Conservation (phyloP, 2,113 vertebrate genomes). For the Paradisaea rubra region DNA sequence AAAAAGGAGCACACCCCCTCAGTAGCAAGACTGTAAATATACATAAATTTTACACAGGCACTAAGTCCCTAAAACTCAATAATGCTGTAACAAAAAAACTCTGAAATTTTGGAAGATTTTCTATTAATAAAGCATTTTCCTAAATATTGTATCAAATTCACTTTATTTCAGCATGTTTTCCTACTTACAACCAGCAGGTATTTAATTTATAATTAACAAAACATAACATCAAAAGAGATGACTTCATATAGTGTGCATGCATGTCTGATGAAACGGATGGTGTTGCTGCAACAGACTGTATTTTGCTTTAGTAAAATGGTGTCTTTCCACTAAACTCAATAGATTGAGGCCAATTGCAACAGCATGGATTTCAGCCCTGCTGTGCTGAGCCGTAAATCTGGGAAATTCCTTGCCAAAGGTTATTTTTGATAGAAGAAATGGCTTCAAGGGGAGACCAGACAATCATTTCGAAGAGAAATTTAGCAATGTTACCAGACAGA, state of each 20-base stretch:
- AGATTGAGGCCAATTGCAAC: neutral
- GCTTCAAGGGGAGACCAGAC: neutral
- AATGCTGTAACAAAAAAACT: neutral
- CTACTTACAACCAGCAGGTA: neutral
- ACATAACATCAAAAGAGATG: neutral
- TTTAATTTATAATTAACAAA: neutral
- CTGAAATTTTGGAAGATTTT: neutral
- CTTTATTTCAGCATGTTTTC: neutral
- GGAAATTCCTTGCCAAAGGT: neutral
- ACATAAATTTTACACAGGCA: neutral
- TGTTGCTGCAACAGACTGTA: neutral
- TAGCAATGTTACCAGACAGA: neutral
- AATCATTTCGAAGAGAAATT: neutral
- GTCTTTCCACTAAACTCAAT: neutral
- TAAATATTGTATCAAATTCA: neutral
- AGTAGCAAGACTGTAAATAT: neutral
- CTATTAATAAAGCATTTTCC: neutral
- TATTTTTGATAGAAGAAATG: neutral
- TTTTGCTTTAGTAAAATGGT: neutral
- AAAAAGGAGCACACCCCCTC: neutral
- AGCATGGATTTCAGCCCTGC: neutral
- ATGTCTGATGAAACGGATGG: neutral
- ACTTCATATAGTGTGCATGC: neutral
- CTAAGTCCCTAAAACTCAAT: neutral
- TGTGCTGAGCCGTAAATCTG: neutral